A percentile compares a stretch with the other conserved stretches of the same genome.
Evolutionary conservation across 2,113 vertebrate species (phyloP).

Genomic region (Toxotes chatareus): DNA sequence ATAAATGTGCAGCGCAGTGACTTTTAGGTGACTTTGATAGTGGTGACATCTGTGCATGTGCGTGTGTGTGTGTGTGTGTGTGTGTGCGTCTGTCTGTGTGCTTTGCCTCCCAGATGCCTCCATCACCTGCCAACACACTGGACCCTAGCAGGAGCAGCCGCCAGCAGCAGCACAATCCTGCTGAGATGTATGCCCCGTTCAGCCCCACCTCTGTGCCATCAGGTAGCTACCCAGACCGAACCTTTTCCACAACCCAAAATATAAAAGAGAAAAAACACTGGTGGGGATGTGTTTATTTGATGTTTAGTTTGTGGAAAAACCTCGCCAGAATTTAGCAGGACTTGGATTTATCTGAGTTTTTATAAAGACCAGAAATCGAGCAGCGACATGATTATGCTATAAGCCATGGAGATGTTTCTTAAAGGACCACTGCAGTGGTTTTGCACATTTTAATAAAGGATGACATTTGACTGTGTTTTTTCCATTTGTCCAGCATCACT

Average conservation of each 20-base stretch:
- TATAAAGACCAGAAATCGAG: slow-evolving; percentile 20
- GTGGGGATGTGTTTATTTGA: slow-evolving; percentile 24
- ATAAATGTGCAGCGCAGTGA: slow-evolving; percentile 35
- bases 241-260: slow-evolving; percentile 18
- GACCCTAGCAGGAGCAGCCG: slow-evolving; percentile 90
- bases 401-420: slow-evolving; percentile 19
- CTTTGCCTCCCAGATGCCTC: slow-evolving; percentile 90
- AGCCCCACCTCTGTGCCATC: slow-evolving; percentile 95
- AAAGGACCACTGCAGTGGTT: neutral
- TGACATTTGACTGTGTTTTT: neutral
- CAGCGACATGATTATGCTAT: slow-evolving; percentile 9
- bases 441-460: slow-evolving; percentile 13
- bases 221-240: slow-evolving; percentile 81
- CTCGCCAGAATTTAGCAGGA: slow-evolving; percentile 26
- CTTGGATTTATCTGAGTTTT: slow-evolving; percentile 23
- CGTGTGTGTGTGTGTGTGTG: slow-evolving; percentile 35
- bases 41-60: slow-evolving; percentile 48
- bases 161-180: slow-evolving; percentile 88
- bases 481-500: neutral
- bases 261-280: slow-evolving; percentile 20
- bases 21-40: slow-evolving; percentile 67
- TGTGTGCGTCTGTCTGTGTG: slow-evolving; percentile 22
- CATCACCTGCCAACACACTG: slow-evolving; percentile 98
- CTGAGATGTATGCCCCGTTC: slow-evolving; percentile 94
- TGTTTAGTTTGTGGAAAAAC: slow-evolving; percentile 15